Conservation (phyloP, 2,888 invertebrate species). For the Odontocerum albicorne region DNA sequence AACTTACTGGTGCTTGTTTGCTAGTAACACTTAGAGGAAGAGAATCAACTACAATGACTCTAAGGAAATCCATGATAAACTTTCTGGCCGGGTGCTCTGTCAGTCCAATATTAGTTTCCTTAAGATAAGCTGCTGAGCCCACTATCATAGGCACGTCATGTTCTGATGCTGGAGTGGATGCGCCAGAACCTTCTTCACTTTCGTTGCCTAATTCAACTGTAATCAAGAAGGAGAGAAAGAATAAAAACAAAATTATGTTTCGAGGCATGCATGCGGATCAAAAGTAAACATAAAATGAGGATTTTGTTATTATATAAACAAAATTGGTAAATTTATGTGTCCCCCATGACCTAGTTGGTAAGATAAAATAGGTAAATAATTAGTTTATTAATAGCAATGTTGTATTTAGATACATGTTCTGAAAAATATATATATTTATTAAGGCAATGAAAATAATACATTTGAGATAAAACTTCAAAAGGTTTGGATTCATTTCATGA, state of each 20-base stretch:
- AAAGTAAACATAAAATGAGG: too few species aligned
- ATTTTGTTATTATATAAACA: too few species aligned
- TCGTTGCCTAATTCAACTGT: slow-evolving; percentile 44
- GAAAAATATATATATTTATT: too few species aligned
- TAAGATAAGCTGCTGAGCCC: slow-evolving; percentile 45
- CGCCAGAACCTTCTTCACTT: slow-evolving; percentile 76
- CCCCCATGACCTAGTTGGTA: too few species aligned
- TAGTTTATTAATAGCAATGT: too few species aligned
- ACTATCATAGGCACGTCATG: slow-evolving; percentile 56
- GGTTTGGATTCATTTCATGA: too few species aligned
- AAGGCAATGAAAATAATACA: too few species aligned
- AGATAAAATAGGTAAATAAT: too few species aligned
- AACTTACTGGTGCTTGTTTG: slow-evolving; percentile 67
- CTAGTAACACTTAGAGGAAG: slow-evolving; percentile 80
- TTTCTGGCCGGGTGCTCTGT: slow-evolving; percentile 82
- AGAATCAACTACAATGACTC: slow-evolving; percentile 93
- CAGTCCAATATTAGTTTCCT: slow-evolving; percentile 44
- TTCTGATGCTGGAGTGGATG: slow-evolving; percentile 74
- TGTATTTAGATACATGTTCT: too few species aligned
- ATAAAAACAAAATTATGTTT: background rate
- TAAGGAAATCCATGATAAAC: slow-evolving; percentile 91
- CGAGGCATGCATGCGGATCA: too few species aligned
- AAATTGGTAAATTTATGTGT: too few species aligned
- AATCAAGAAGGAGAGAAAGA: background rate
- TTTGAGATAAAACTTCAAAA: too few species aligned